Conservation (phyloP, 2,888 invertebrate species). For the Pristionchus fissidentatus region DNA sequence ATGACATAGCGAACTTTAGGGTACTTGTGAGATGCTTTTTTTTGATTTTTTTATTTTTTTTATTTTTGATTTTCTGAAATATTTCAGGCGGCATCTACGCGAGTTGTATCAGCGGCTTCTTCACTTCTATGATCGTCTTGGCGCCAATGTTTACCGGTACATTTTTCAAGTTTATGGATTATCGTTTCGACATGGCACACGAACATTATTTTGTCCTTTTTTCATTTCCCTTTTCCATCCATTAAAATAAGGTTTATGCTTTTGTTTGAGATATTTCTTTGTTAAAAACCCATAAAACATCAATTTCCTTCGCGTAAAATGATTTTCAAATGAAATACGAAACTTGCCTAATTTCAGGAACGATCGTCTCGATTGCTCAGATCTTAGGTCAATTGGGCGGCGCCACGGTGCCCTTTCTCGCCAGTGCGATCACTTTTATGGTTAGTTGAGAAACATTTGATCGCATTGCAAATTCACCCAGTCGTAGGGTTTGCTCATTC, state of each 20-base stretch:
- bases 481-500: too few relatives aligned
- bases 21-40: too few relatives aligned
- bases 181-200: too few relatives aligned
- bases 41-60: too few relatives aligned
- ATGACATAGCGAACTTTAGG: too few relatives aligned
- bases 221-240: neutral
- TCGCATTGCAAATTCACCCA: neutral
- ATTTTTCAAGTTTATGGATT: neutral
- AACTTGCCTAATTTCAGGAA: neutral
- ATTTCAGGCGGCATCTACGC: neutral
- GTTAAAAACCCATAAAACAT: neutral
- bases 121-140: conserved; percentile 1
- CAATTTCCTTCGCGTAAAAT: too few relatives aligned
- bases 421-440: neutral
- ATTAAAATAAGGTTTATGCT: neutral
- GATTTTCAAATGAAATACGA: too few relatives aligned
- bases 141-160: neutral
- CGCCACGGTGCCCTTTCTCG: neutral
- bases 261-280: neutral
- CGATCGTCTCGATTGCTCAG: neutral
- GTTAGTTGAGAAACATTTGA: neutral
- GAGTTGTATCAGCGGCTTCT: neutral
- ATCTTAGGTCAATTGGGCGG: conserved; percentile 2
- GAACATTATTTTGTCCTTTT: neutral
- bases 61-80: neutral